Evolutionary conservation across 2,888 invertebrate species (phyloP).

Genomic region (Dynastes grantii): DNA sequence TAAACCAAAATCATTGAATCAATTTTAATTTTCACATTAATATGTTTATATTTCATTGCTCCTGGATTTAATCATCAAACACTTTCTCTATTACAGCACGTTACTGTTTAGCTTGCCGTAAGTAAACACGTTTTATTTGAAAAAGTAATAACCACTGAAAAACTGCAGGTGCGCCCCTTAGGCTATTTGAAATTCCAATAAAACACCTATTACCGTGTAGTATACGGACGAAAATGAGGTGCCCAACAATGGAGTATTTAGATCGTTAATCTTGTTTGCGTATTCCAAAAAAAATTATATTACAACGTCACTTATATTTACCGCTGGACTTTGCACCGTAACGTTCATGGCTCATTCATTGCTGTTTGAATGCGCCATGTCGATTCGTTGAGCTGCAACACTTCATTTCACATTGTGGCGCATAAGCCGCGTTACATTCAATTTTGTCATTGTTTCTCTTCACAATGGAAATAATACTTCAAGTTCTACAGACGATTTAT

Average conservation of each 20-base stretch:
- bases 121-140: too few species aligned
- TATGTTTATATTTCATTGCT: too few species aligned
- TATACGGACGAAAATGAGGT: background rate
- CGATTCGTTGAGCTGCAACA: constrained; percentile 34
- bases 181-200: background rate
- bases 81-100: too few species aligned
- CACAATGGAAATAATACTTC: constrained; percentile 47
- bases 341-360: constrained; percentile 25
- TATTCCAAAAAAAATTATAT: constrained; percentile 13
- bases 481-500: constrained; percentile 33
- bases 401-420: constrained; percentile 40
- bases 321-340: background rate
- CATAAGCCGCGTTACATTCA: constrained; percentile 30
- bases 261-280: constrained; percentile 5
- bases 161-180: background rate
- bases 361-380: constrained; percentile 27
- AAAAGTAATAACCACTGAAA: too few species aligned
- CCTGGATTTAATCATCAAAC: too few species aligned
- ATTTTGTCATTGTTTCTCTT: constrained; percentile 40
- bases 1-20: too few species aligned
- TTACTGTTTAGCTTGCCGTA: too few species aligned
- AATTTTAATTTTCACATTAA: too few species aligned
- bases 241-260: background rate
- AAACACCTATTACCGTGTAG: background rate
- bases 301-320: constrained; percentile 24